phyloP scores from a whole-genome alignment of 2,113 vertebrate species.

The Lates calcarifer region DNA sequence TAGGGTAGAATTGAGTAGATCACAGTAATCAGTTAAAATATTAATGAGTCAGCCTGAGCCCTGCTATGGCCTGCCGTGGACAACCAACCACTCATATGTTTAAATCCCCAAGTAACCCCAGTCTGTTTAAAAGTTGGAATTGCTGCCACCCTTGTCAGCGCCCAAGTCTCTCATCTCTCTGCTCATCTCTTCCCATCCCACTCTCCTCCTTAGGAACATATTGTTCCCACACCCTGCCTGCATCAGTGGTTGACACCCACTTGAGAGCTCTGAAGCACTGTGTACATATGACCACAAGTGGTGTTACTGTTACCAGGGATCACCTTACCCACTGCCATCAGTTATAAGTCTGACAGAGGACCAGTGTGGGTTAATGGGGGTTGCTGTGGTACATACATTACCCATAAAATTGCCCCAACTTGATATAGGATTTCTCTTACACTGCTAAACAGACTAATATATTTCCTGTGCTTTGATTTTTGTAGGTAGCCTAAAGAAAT shows the following conservation, averaged over 20 bases:
- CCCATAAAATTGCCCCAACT: background rate
- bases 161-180: conserved; percentile 17
- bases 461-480: background rate
- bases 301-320: conserved; percentile 76
- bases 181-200: conserved; percentile 29
- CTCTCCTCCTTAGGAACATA: conserved; percentile 53
- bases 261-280: conserved; percentile 76
- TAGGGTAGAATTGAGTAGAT: background rate
- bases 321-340: conserved; percentile 69
- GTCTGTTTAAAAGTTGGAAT: background rate
- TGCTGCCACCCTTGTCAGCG: background rate
- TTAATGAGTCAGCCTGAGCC: background rate
- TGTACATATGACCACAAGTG: conserved; percentile 76
- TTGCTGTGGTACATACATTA: conserved; percentile 2
- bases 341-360: conserved; percentile 64
- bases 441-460: background rate
- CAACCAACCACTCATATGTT: background rate
- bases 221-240: conserved; percentile 49
- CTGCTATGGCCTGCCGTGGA: background rate
- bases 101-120: conserved; percentile 15
- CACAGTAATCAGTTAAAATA: background rate
- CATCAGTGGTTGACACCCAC: conserved; percentile 72
- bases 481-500: background rate
- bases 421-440: background rate
- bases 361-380: conserved; percentile 23